A percentile compares a stretch with the other conserved stretches of the same genome.
Conservation (phyloP, 2,113 vertebrate genomes). For the Australoheros scitulus region DNA sequence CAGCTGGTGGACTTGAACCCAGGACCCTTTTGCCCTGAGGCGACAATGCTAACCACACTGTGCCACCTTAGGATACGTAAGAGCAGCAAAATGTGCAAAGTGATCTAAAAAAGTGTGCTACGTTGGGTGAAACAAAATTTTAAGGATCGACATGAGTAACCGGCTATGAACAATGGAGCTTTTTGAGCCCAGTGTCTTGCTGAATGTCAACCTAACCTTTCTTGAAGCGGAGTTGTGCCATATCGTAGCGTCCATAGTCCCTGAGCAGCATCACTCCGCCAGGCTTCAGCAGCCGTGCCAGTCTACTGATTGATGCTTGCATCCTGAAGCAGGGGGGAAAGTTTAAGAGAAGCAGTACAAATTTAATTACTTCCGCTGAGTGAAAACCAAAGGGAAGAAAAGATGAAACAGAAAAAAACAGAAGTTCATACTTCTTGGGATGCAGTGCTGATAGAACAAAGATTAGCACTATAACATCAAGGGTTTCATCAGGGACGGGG, state of each 20-base stretch:
- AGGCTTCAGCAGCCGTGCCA: constrained; percentile 88
- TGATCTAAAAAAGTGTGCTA: background rate
- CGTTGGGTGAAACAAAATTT: fast-evolving
- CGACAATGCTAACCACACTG: no score
- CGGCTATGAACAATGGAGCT: background rate
- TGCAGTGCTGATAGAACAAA: constrained; percentile 95
- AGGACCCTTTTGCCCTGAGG: no score
- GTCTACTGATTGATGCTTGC: constrained; percentile 82
- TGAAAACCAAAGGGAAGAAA: background rate
- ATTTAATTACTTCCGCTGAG: background rate
- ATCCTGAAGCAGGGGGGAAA: constrained; percentile 79
- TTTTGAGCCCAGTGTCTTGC: background rate
- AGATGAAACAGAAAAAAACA: background rate
- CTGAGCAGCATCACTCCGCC: constrained; percentile 91
- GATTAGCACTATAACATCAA: constrained; percentile 92
- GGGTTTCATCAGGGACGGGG: constrained; percentile 85
- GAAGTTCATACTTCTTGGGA: constrained; percentile 88
- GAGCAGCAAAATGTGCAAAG: background rate
- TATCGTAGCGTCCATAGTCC: constrained; percentile 96
- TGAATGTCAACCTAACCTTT: constrained; percentile 82
- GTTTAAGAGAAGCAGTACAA: background rate
- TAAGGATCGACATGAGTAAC: background rate
- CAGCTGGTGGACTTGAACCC: no score
- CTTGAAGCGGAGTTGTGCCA: constrained; percentile 97
- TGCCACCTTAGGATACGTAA: no score